Evolutionary conservation across 2,113 vertebrate genomes (phyloP).

Genomic region (Tinamus guttatus): DNA sequence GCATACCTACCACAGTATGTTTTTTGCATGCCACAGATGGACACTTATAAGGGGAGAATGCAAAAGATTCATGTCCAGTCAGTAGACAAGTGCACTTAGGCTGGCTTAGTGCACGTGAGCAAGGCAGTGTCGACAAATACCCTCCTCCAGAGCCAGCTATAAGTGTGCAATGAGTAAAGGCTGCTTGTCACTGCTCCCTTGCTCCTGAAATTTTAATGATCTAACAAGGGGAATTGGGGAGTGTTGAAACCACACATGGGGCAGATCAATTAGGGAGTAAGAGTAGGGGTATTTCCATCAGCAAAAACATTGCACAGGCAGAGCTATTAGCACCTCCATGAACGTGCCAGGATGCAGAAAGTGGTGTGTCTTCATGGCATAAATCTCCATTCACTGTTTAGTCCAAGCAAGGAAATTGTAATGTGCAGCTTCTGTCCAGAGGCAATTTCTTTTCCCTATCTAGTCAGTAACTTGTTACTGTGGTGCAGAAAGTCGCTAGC

Average conservation of each 20-base stretch:
- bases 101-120: not conserved
- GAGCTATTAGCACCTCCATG: not conserved
- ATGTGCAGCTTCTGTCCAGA: not conserved
- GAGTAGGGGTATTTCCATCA: not conserved
- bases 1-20: not conserved
- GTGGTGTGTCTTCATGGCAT: not conserved
- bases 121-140: not conserved
- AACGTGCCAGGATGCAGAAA: not conserved
- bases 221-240: not conserved
- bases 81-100: conserved; percentile 1
- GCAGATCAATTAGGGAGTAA: not conserved
- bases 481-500: not conserved
- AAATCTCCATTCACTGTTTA: not conserved
- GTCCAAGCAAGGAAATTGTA: not conserved
- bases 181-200: not conserved
- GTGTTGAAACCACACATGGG: not conserved
- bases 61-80: not conserved
- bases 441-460: not conserved
- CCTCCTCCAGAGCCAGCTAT: not conserved
- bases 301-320: not conserved
- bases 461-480: not conserved
- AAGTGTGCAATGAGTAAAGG: not conserved
- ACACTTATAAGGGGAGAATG: not conserved
- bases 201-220: not conserved
- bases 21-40: not conserved